Evolutionary conservation across 2,113 vertebrate genomes (phyloP).

Genomic region (Trochalopteron elliotii): DNA sequence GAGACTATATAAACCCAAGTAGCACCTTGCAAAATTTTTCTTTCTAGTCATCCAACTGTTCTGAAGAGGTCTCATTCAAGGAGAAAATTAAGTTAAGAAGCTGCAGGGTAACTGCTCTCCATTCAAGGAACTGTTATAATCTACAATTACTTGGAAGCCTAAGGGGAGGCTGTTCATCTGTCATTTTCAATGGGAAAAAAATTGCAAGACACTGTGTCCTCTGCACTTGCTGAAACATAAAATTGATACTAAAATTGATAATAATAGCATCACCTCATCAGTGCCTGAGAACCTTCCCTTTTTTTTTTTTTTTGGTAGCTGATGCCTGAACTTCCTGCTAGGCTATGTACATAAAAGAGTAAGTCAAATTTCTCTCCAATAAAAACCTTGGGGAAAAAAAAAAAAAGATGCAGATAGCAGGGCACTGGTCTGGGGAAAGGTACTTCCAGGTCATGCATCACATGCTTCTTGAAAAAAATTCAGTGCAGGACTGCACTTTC

Average conservation of each 20-base stretch:
- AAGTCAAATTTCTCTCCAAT: background rate
- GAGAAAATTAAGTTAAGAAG: conserved; percentile 20
- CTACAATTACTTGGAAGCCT: background rate
- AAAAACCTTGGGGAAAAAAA: background rate
- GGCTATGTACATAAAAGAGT: background rate
- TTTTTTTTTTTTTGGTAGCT: background rate
- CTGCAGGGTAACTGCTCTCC: background rate
- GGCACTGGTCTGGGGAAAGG: background rate
- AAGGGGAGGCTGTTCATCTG: background rate
- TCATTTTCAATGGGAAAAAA: background rate
- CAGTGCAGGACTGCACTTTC: background rate
- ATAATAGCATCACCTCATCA: background rate
- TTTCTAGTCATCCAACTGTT: background rate
- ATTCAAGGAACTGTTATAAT: background rate
- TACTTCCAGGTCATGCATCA: background rate
- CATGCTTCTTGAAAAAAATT: background rate
- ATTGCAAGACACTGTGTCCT: background rate
- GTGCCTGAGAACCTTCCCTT: background rate
- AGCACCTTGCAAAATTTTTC: background rate
- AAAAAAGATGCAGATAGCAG: background rate
- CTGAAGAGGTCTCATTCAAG: background rate
- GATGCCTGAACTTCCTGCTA: background rate
- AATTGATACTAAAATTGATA: background rate
- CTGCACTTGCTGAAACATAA: background rate
- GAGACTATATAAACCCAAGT: background rate